phyloP scores from a whole-genome alignment of 2,888 invertebrate genomes.

The Orthosia cruda region DNA sequence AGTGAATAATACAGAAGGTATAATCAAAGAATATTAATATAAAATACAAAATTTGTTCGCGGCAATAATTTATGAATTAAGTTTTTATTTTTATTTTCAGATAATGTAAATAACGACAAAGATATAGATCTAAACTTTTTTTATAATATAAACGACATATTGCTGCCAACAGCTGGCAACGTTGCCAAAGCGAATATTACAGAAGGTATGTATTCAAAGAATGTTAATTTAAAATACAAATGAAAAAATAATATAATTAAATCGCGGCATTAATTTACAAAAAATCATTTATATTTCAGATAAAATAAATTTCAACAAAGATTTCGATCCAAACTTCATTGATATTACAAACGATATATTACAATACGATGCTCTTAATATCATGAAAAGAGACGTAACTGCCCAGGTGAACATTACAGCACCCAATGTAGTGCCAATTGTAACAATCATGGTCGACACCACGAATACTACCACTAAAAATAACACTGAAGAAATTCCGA shows the following conservation, averaged over 20 bases:
- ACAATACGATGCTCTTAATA: constrained; percentile 64
- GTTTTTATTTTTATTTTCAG: background rate
- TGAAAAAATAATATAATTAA: too few species aligned
- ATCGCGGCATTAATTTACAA: background rate
- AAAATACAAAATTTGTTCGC: too few species aligned
- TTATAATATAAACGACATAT: background rate
- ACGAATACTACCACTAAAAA: constrained; percentile 15
- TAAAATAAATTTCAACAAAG: constrained; percentile 41
- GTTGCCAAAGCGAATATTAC: constrained; percentile 32
- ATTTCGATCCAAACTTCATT: constrained; percentile 41
- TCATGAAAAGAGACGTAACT: constrained; percentile 79
- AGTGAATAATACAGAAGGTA: constrained; percentile 52
- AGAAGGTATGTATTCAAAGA: constrained; percentile 34
- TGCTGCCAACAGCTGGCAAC: constrained; percentile 64
- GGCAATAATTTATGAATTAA: background rate
- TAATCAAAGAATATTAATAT: background rate
- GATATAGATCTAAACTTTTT: background rate
- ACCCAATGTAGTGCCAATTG: constrained; percentile 17
- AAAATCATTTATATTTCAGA: constrained; percentile 40
- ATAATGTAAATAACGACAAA: background rate
- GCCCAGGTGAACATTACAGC: constrained; percentile 19
- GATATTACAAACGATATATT: constrained; percentile 61
- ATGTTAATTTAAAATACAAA: background rate
- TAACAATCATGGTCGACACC: constrained; percentile 35
- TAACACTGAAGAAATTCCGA: constrained; percentile 31